Conservation (phyloP, 2,888 invertebrate genomes). For the Stramonita haemastoma region DNA sequence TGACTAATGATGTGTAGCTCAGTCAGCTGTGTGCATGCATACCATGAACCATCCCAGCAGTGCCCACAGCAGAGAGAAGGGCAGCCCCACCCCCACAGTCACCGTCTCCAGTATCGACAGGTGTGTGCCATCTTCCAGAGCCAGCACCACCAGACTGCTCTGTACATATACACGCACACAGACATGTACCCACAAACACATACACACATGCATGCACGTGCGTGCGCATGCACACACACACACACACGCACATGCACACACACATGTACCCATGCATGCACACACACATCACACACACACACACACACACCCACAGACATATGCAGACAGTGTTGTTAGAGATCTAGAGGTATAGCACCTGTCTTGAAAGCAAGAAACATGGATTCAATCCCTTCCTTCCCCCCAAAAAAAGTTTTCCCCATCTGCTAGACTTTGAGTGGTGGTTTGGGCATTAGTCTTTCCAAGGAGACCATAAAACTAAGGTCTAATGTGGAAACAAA, state of each 20-base stretch:
- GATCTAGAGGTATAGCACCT: too few relatives aligned
- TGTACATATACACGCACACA: constrained; percentile 44
- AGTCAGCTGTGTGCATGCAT: constrained; percentile 44
- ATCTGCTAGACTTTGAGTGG: too few relatives aligned
- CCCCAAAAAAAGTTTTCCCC: too few relatives aligned
- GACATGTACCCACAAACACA: too few relatives aligned
- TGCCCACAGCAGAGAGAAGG: constrained; percentile 67
- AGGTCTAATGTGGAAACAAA: too few relatives aligned
- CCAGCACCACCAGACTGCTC: constrained; percentile 71
- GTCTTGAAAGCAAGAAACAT: too few relatives aligned
- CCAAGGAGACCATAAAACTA: too few relatives aligned
- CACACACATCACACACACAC: not conserved
- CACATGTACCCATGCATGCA: not conserved
- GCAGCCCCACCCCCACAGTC: constrained; percentile 67
- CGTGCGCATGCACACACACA: too few relatives aligned
- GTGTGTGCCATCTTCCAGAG: constrained; percentile 64
- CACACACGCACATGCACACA: too few relatives aligned
- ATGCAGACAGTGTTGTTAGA: not conserved
- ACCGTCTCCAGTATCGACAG: constrained; percentile 59
- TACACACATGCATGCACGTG: too few relatives aligned
- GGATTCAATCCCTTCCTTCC: too few relatives aligned
- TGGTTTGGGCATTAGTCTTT: too few relatives aligned
- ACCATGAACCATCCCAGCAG: constrained; percentile 69
- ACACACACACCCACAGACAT: not conserved
- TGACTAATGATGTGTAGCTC: not conserved